phyloP scores from a whole-genome alignment of 2,797 vertebrate species.

The Esox lucius region DNA sequence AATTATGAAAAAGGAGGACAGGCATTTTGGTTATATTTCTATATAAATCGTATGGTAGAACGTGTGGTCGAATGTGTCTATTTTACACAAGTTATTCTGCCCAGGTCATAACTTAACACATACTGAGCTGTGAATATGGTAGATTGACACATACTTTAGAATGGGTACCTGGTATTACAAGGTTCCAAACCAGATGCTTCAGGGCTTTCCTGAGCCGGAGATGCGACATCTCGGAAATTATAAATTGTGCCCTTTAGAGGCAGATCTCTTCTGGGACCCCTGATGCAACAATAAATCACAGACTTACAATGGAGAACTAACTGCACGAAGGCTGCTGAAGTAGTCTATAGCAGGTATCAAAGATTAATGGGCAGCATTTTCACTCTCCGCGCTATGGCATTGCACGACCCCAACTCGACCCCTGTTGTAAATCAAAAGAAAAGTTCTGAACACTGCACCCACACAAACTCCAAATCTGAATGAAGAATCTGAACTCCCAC shows the following conservation, averaged over 20 bases:
- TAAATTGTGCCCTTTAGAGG: constrained; percentile 36
- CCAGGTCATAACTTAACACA: not conserved
- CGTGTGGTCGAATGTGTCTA: not conserved
- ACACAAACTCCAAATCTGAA: not conserved
- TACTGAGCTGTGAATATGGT: not conserved
- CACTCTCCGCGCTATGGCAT: constrained; percentile 27
- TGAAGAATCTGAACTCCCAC: not conserved
- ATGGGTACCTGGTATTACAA: not conserved
- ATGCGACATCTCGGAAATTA: constrained; percentile 37
- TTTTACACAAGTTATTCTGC: not conserved
- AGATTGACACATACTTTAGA: not conserved
- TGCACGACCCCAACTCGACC: constrained; percentile 20
- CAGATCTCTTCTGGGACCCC: constrained; percentile 21
- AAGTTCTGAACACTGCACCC: not conserved
- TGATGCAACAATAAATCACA: constrained; percentile 42
- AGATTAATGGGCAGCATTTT: constrained; percentile 39
- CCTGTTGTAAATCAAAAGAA: not conserved
- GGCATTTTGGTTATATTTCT: not conserved
- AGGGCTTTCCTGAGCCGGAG: constrained; percentile 5
- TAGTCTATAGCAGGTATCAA: constrained; percentile 44
- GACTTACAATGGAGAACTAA: constrained; percentile 45
- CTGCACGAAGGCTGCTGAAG: constrained; percentile 42
- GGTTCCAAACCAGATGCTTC: not conserved
- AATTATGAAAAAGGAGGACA: not conserved
- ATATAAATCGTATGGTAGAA: not conserved